Base-by-base conservation (phyloP, 2,888 invertebrate genomes). In the Perizoma flavofasciatum region DNA sequence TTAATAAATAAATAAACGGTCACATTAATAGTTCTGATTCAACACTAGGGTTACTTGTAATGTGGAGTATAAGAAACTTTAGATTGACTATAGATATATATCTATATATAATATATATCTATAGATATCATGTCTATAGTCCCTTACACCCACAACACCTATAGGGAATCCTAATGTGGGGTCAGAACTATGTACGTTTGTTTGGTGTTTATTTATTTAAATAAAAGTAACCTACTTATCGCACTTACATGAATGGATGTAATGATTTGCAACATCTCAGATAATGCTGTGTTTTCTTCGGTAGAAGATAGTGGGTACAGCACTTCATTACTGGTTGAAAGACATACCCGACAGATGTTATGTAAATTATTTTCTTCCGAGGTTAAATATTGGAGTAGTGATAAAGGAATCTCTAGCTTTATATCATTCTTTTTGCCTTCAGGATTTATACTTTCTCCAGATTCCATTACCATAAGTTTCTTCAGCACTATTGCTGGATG, bases 261-360 rank as follows among this genome's bases (percentile, higher is more conserved):
- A 33, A 91, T 66, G n/a, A 81, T 65, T 35, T 78, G 73, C 69
- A 85, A 82, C 81, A 91, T 89, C 60, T 85, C 77, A 22, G 74
- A 69, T 35, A 88, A 62, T 70, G 83, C 52, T 63, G 74, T 73
- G 53, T 78, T 70, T 54, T 85, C 80, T 59, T 81, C 71, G n/a
- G 75, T 74, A 45, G 79, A 72, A 58, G 85, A 67, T 51, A 86
- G 62, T 3, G 91, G 82, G 68, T 79, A 76, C 76, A 92, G 80
- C 11, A 80, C 71, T 4, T 71, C 67, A 49, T 69, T 79, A 41
- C 75, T 80, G 63, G 75, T 81, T 67, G 70, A 66, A 43, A 93
- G 75, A 73, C 93, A 93, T 65, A 92, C 85, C 59, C 93, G 81
- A 67, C 93, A 93, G 53, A 92, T 70, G 64, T 81, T 86, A 49